Percentiles rank a stretch among this genome's conserved stretches.
phyloP scores from a whole-genome alignment of 1,140 invertebrate genomes.

The Eumeta japonica region DNA sequence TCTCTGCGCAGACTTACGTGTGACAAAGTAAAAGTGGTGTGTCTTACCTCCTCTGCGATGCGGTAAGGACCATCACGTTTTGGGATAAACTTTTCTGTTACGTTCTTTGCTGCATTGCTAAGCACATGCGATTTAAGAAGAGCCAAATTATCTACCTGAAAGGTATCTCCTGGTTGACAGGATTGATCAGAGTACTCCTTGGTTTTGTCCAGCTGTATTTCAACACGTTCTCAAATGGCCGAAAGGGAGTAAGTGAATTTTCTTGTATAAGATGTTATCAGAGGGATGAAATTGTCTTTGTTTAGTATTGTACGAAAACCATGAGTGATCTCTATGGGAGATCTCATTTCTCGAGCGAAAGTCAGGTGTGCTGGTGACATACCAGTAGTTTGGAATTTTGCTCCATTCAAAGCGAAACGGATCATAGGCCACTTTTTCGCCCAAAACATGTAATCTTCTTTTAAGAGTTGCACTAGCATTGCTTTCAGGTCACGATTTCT shows the following conservation, averaged over 20 bases:
- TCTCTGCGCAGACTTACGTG: too few species aligned
- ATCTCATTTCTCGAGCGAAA: too few species aligned
- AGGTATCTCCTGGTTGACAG: too few species aligned
- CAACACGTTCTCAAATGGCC: conserved; percentile 3
- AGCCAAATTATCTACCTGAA: too few species aligned
- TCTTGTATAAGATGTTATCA: conserved; percentile 10
- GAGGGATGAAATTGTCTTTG: conserved; percentile 9
- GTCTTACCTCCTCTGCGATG: too few species aligned
- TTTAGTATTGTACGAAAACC: conserved; percentile 10
- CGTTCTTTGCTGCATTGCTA: too few species aligned
- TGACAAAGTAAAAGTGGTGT: too few species aligned
- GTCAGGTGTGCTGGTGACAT: conserved; percentile 9
- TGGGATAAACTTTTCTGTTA: too few species aligned
- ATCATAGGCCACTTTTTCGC: conserved; percentile 7
- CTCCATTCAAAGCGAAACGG: conserved; percentile 21
- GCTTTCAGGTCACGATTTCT: conserved; percentile 19
- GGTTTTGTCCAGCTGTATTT: not conserved
- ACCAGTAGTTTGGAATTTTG: conserved; percentile 12
- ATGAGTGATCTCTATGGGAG: conserved; percentile 6
- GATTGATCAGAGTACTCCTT: conserved; percentile 1
- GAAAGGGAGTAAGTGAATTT: too few species aligned
- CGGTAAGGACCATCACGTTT: too few species aligned
- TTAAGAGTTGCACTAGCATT: conserved; percentile 10
- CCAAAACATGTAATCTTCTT: conserved; percentile 11
- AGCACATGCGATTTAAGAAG: too few species aligned